Evolutionary conservation across 2,113 vertebrate species (phyloP), one percentile per base, ranked within the genome.

Genomic region (Dinomys branickii): DNA sequence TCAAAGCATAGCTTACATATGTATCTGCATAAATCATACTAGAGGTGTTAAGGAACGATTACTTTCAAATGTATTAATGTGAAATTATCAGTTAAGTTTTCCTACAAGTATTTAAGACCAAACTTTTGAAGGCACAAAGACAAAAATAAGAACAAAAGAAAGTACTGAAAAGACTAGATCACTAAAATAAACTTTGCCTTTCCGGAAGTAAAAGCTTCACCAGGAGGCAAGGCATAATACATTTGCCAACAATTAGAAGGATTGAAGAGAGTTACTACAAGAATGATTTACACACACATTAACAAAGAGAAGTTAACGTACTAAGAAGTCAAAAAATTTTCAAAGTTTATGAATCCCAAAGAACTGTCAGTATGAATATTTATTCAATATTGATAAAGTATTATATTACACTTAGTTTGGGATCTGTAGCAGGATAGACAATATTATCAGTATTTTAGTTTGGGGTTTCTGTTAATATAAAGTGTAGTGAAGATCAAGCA

Each of bases 61-160:
- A 67, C 59, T 54, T 91, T 94, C 33, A 81, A 95, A 58, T 73
- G 5, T 14, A 71, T 90, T 11, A 1, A 69, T 47, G 82, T 94
- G n/a, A 94, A 93, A 75, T 77, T 59, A 92, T 52, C 22, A 50
- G 73, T 56, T 90, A 87, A 87, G 22, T 56, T 91, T 94, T 58
- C 41, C 75, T 8, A n/a, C 61, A 93, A 69, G 75, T 88, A 71
- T 52, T 73, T 93, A 56, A 91, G 44, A 92, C 4, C 14, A 16
- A 92, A 65, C 5, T 61, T 88, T 88, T 88, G 63, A 90, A 91
- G 22, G 17, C 59, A 84, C 7, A 56, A 56, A 8, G 14, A 33
- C 17, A 80, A 91, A 97, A 94, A 52, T 33, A 77, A 90, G 50
- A 30, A 82, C n/a, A 92, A 85, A 91, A 91, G 38, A 87, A 94